These are phyloP conservation scores for Rhagophthalmus giganteus DNA, from an alignment of 2,888 invertebrate genomes.

Conservation along the genomic window DNA sequence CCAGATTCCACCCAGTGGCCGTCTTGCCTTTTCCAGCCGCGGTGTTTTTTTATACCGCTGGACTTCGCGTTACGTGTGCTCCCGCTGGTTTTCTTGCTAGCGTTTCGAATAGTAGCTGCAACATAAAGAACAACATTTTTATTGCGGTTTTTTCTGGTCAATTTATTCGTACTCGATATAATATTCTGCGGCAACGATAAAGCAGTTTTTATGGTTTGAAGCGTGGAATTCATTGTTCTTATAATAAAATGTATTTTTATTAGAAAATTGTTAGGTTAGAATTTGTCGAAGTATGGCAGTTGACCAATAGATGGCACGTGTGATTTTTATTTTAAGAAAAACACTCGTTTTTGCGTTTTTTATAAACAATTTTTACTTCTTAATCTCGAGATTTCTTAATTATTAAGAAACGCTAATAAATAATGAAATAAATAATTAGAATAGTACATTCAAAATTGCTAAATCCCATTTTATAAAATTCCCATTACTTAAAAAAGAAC, in stretches of 20 bases:
- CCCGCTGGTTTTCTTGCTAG: slow-evolving; percentile 75
- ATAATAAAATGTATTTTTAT: not conserved
- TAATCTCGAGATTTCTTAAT: no score
- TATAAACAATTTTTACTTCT: no score
- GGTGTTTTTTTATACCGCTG: slow-evolving; percentile 72
- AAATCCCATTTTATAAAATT: no score
- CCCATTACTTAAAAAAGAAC: no score
- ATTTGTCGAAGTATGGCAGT: not conserved
- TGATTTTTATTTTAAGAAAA: no score
- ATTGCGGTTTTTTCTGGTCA: not conserved
- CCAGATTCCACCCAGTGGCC: slow-evolving; percentile 68
- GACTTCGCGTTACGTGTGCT: slow-evolving; percentile 71
- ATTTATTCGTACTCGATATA: not conserved
- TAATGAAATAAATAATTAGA: no score
- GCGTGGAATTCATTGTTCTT: not conserved
- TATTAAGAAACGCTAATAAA: no score
- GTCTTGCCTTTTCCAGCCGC: slow-evolving; percentile 78
- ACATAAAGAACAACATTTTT: not conserved
- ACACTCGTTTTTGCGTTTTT: no score
- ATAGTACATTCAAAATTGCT: no score
- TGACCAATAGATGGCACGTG: no score
- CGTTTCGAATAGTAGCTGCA: slow-evolving; percentile 60
- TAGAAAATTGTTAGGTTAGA: not conserved
- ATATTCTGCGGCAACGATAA: not conserved
- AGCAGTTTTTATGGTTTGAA: not conserved